Evolutionary conservation across 2,113 vertebrate genomes (phyloP).

Genomic region (Acinonyx jubatus): DNA sequence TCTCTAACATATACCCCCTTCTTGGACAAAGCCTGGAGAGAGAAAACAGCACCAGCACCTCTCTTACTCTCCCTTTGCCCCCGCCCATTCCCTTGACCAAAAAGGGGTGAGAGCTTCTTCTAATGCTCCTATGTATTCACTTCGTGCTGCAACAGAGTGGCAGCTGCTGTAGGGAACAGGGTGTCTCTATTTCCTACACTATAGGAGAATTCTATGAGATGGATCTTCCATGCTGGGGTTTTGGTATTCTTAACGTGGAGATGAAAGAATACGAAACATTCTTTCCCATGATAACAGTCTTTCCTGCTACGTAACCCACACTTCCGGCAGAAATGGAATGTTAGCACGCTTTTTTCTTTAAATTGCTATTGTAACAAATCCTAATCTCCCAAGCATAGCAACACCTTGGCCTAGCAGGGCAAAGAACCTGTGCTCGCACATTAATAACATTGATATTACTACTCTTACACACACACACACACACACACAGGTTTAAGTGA

Average conservation of each 20-base stretch:
- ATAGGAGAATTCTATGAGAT: background rate
- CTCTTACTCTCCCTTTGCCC: background rate
- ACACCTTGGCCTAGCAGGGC: background rate
- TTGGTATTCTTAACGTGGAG: background rate
- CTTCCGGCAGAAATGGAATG: background rate
- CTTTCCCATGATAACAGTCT: background rate
- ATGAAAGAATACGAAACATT: background rate
- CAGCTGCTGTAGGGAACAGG: background rate
- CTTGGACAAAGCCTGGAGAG: background rate
- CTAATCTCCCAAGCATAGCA: background rate
- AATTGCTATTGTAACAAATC: constrained; percentile 16
- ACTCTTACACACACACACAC: background rate
- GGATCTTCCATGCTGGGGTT: background rate
- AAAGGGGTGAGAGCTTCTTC: background rate
- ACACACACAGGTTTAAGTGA: background rate
- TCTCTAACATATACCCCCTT: background rate
- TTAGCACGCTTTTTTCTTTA: background rate
- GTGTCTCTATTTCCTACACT: background rate
- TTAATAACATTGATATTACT: background rate
- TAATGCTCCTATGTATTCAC: background rate
- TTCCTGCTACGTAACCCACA: background rate
- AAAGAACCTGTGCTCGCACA: background rate
- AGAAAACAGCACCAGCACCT: background rate
- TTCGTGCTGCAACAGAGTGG: background rate
- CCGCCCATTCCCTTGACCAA: background rate